phyloP scores from a whole-genome alignment of 2,797 vertebrate genomes.

The Danio albolineatus region DNA sequence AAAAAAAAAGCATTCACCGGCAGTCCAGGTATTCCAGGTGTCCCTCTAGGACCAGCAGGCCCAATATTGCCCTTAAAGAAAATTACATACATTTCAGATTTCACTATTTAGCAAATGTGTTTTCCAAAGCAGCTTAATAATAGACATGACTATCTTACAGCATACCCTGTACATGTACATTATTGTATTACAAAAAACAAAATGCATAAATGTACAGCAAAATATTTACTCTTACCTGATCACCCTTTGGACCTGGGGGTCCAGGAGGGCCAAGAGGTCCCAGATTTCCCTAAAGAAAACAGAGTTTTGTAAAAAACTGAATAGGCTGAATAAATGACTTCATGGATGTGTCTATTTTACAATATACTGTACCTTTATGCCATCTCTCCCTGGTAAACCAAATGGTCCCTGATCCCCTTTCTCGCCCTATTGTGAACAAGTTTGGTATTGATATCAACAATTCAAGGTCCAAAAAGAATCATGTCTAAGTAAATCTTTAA shows the following conservation, averaged over 20 bases:
- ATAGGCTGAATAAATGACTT: background rate
- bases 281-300: slow-evolving; percentile 49
- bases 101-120: background rate
- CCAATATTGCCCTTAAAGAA: slow-evolving; percentile 81
- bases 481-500: background rate
- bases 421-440: slow-evolving; percentile 75
- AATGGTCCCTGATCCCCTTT: slow-evolving; percentile 78
- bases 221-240: slow-evolving; percentile 76
- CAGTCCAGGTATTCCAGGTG: slow-evolving; percentile 77
- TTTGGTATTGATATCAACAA: background rate
- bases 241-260: slow-evolving; percentile 77
- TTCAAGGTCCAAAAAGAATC: background rate
- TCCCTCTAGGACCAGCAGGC: slow-evolving; percentile 72
- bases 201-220: background rate
- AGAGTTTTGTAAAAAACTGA: background rate
- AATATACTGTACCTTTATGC: slow-evolving; percentile 75
- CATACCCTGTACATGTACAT: background rate
- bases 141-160: no score
- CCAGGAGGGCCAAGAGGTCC: slow-evolving; percentile 67
- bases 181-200: background rate
- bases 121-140: background rate
- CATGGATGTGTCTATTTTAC: background rate
- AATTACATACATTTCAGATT: slow-evolving; percentile 14
- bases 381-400: slow-evolving; percentile 74
- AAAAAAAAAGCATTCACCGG: slow-evolving; percentile 75